These are phyloP conservation scores for Caenorhabditis remanei DNA, from an alignment of 1,140 invertebrate species.

Conservation along the genomic window DNA sequence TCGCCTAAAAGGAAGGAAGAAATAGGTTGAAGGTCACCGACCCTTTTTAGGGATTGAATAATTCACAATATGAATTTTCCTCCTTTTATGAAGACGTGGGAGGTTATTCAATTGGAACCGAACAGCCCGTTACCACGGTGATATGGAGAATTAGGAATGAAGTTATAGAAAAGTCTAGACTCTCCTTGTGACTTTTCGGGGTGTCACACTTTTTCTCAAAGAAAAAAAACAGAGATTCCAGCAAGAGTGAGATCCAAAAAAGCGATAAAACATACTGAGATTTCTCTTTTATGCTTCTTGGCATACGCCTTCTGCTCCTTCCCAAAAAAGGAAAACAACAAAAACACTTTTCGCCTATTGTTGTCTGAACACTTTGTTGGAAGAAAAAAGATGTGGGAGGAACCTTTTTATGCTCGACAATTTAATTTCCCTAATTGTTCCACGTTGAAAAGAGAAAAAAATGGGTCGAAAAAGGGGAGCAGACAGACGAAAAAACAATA, in stretches of 20 bases:
- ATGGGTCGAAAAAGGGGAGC: not conserved
- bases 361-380: too few relatives aligned
- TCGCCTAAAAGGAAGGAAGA: not conserved
- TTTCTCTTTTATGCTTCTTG: not conserved
- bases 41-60: too few relatives aligned
- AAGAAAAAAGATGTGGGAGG: not conserved
- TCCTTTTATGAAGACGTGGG: too few relatives aligned
- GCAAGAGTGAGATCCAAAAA: slow-evolving; percentile 6
- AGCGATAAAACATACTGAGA: slow-evolving; percentile 4
- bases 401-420: not conserved
- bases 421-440: slow-evolving; percentile 11
- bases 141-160: too few relatives aligned
- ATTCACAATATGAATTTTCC: too few relatives aligned
- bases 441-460: too few relatives aligned
- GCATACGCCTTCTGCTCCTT: not conserved
- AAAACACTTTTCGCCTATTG: not conserved
- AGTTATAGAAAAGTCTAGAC: too few relatives aligned
- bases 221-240: not conserved
- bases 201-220: not conserved
- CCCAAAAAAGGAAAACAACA: not conserved
- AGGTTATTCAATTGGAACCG: too few relatives aligned
- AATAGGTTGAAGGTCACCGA: not conserved
- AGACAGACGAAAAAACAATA: not conserved
- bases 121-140: too few relatives aligned
- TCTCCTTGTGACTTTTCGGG: not conserved